These are phyloP conservation scores for Platalea minor DNA, from an alignment of 2,797 vertebrate species.

Conservation along the genomic window DNA sequence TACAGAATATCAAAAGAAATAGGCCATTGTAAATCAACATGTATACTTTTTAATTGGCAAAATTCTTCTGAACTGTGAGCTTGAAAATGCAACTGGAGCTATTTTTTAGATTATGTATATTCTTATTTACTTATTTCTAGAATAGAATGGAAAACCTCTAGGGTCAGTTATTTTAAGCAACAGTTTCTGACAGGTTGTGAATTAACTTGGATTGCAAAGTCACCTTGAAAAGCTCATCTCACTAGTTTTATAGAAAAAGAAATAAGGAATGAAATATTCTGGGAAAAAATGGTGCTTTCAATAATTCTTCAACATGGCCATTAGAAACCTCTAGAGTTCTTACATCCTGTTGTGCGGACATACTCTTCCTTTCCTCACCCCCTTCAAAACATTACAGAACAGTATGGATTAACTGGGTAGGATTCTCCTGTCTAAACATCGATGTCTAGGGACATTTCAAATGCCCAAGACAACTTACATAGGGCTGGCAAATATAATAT, in stretches of 20 bases:
- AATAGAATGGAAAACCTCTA: slow-evolving; percentile 12
- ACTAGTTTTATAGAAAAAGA: neutral
- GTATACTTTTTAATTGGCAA: slow-evolving; percentile 32
- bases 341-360: neutral
- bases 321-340: neutral
- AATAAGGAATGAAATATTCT: neutral
- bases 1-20: slow-evolving; percentile 53
- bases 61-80: slow-evolving; percentile 16
- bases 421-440: neutral
- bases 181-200: slow-evolving; percentile 33
- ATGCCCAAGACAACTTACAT: neutral
- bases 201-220: slow-evolving; percentile 46
- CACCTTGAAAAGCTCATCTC: slow-evolving; percentile 45
- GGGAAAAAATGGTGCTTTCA: neutral
- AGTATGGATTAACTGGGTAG: neutral
- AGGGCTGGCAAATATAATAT: neutral
- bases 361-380: neutral
- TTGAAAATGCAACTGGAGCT: slow-evolving; percentile 29
- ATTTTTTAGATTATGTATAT: slow-evolving; percentile 26
- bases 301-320: neutral
- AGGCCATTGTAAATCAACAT: slow-evolving; percentile 18
- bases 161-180: slow-evolving; percentile 46
- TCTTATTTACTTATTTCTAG: slow-evolving; percentile 30
- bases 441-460: neutral
- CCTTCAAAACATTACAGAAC: neutral